Evolutionary conservation across 2,797 vertebrate species (phyloP), one percentile per base, ranked within the genome.

Genomic region (Poeciliopsis presidionis): DNA sequence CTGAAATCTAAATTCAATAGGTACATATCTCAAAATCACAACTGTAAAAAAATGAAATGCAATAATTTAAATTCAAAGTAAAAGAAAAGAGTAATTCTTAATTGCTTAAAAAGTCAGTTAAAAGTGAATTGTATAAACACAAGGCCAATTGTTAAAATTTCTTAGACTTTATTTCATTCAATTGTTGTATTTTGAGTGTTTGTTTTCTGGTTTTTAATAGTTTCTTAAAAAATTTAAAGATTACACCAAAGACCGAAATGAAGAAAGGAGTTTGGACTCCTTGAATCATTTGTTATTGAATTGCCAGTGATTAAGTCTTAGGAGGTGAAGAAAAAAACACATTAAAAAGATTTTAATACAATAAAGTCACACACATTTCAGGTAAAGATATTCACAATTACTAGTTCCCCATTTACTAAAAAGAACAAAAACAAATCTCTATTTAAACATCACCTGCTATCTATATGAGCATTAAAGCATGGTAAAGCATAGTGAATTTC

Each of bases 401-500:
- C 33, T 70, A 0, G 14, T 25, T 14, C 36, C n/a, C 28, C 55
- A n/a, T 81, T 47, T 70, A 49, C 47, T 78, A 61, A 63, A 39
- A 61, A 61, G 30, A 16, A 46, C 22, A 63, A 39, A 76, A 20
- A 77, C 30, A 20, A 36, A 16, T 47, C 49, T 51, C 28, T 57
- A 47, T n/a, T 53, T 78, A 53, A 55, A 33, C 41, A 59, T 71
- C 59, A 73, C 81, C 36, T 61, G 57, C 81, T 36, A 61, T 30
- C 28, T 55, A 69, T 4, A 11, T 65, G 51, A 80, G 79, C 81
- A 63, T 72, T 67, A 69, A 43, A 72, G 55, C 78, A 69, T 75
- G 73, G 1, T 76, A 2, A 33, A 33, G 33, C 59, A 61, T 81
- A 82, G 82, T 67, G 85, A 90, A 86, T 89, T 87, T 47, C 51